Evolutionary conservation across 2,113 vertebrate genomes (phyloP), one percentile per base, ranked within the genome.

Genomic region (Dermatemys mawii): DNA sequence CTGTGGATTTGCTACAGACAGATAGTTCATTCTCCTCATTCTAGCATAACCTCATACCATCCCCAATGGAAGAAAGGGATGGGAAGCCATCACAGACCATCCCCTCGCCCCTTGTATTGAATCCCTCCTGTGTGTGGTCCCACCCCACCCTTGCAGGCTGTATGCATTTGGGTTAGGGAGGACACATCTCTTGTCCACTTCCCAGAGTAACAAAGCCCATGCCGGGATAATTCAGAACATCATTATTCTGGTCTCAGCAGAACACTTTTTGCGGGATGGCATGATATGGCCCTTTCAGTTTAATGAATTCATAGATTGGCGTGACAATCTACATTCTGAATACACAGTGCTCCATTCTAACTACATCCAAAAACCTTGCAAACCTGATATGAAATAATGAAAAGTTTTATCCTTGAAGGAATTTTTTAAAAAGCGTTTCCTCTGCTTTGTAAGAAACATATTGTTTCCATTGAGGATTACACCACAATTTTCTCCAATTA

Each of bases 401-500:
- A 93, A 50, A 11, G 2, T 1, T 50, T 86, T 90, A 3, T 12
- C 9, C 60, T 50, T 57, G 53, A 80, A 89, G 41, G 63, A 81
- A 73, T 0, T 0, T 48, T 76, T 27, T 48, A 73, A 41, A 90
- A 35, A 21, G 8, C 8, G 1, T 67, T 86, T 86, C 48, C 48
- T 80, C 81, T 84, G 41, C 26, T 93, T 73, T 1, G 2, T 86
- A 60, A 86, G 94, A 92, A 89, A 76, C 55, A 48, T 2, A 7
- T n/a, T 85, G n/a, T 78, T 97, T 89, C 89, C 90, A 14, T 76
- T 93, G 84, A 91, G 78, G 90, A 95, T 94, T 93, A 88, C 84
- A 86, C 50, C 80, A 86, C 84, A 85, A 9, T 96, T 95, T 90
- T 94, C 84, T 96, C 92, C 92, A 96, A 51, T 95, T 94, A 94